Conservation (phyloP, 2,888 invertebrate genomes). For the Nudaria mundana region DNA sequence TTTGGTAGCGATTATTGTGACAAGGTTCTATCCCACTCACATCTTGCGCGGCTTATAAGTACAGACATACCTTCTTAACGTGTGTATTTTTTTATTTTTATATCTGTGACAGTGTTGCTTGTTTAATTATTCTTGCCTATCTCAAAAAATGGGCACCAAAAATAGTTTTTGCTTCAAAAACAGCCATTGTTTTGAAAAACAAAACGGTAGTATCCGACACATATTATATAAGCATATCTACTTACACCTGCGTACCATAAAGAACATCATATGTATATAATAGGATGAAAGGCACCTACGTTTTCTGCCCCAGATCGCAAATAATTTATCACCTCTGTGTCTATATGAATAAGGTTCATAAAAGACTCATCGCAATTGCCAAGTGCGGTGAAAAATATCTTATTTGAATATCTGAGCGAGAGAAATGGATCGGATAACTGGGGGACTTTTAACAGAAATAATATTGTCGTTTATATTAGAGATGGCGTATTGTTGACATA, state of each 20-base stretch:
- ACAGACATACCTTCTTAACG: too few relatives aligned
- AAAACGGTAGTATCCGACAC: constrained; percentile 24
- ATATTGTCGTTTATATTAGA: constrained; percentile 59
- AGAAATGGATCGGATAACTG: constrained; percentile 62
- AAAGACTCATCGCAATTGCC: constrained; percentile 41
- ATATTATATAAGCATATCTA: constrained; percentile 31
- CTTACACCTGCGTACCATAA: constrained; percentile 37
- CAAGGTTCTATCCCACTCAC: too few relatives aligned
- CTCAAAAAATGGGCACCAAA: too few relatives aligned
- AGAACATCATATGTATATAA: constrained; percentile 33
- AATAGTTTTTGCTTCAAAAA: too few relatives aligned
- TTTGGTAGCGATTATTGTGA: too few relatives aligned
- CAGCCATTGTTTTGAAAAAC: constrained; percentile 17
- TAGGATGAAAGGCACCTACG: constrained; percentile 37
- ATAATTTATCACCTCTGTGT: constrained; percentile 44
- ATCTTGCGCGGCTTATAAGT: too few relatives aligned
- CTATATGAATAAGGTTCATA: constrained; percentile 46
- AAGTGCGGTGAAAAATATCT: constrained; percentile 54
- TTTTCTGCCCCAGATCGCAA: constrained; percentile 31
- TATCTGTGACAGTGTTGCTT: too few relatives aligned
- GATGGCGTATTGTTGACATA: constrained; percentile 18
- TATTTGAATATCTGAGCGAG: constrained; percentile 61
- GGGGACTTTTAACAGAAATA: constrained; percentile 69
- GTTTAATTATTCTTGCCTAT: too few relatives aligned
- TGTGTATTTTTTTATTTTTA: too few relatives aligned